Evolutionary conservation across 92 coral and sea anemone species (phyloP), one percentile per base, ranked within the genome.

Genomic region (Pocillopora grandis): DNA sequence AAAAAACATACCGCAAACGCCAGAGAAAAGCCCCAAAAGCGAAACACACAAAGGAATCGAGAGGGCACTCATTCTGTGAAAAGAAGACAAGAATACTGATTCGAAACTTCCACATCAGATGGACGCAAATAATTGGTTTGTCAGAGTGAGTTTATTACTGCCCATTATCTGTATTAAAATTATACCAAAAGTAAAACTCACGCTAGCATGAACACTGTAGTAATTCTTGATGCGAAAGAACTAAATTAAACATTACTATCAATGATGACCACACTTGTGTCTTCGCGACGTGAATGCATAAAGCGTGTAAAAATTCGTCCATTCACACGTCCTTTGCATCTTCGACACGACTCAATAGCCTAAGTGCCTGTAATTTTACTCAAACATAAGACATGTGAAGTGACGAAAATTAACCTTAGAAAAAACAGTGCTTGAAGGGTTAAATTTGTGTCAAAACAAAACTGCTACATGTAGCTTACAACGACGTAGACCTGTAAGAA

Each of bases 1-100:
- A 70, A 58, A 42, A 23, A 65, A 74, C 86, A 62, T 83, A 83
- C 86, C 86, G 56, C 86, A 73, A 74, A 83, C 74, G 64, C 80
- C 72, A 62, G 13, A 63, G 19, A 83, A 73, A 33, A 83, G 11
- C 14, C 73, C 74, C 62, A 61, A 75, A 23, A 74, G 48, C 9
- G 55, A 16, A 74, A 65, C 80, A 55, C 74, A 62, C 35, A 73
- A 49, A 36, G 7, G 62, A 7, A 82, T 36, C 27, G 55, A 65
- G 79, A 59, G 42, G n/a, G 62, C 58, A 33, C 19, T 20, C 86
- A 83, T 83, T 73, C 80, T 73, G 86, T 71, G 52, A 73, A 58
- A 19, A 15, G 60, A 55, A 62, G 5, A 63, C 63, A 27, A 64
- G 20, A 77, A 27, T n/a, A 18, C n/a, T 4, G 21, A 13, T 19